These are phyloP conservation scores for Amphilophus citrinellus DNA, from an alignment of 2,113 vertebrate species.

Conservation along the genomic window DNA sequence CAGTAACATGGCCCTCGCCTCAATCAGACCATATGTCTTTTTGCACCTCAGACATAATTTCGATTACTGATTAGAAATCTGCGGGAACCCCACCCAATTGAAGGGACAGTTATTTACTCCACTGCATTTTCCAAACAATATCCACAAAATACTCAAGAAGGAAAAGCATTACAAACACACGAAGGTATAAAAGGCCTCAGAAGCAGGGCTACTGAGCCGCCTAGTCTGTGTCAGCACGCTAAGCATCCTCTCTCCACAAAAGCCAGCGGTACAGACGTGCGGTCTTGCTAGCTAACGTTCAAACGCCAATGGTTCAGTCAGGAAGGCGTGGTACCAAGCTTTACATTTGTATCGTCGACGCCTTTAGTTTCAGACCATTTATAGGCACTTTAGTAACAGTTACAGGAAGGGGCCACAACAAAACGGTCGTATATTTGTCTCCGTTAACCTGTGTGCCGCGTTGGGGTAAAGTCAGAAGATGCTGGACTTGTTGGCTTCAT, in stretches of 20 bases:
- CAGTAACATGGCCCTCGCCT: slow-evolving; percentile 26
- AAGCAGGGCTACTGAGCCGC: neutral
- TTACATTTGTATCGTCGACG: neutral
- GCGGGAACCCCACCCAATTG: slow-evolving; percentile 60
- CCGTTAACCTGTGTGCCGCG: neutral
- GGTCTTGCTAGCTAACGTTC: slow-evolving; percentile 39
- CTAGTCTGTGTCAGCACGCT: slow-evolving; percentile 3
- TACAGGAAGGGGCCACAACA: neutral
- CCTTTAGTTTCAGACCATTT: neutral
- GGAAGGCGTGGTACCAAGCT: slow-evolving; percentile 53
- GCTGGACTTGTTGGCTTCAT: slow-evolving; percentile 23
- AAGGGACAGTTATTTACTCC: neutral
- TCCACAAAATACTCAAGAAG: neutral
- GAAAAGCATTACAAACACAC: neutral
- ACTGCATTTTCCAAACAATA: neutral
- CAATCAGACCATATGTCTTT: slow-evolving; percentile 8
- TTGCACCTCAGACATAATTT: slow-evolving; percentile 6
- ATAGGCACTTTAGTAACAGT: neutral
- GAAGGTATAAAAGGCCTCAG: neutral
- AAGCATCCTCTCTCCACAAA: slow-evolving; percentile 35
- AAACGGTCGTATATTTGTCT: neutral
- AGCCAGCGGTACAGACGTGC: slow-evolving; percentile 32
- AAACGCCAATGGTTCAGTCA: slow-evolving; percentile 14
- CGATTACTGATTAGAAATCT: slow-evolving; percentile 3
- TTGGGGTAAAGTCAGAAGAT: slow-evolving; percentile 7